phyloP scores from a whole-genome alignment of 2,797 vertebrate genomes.

The Sebastes miniatus region DNA sequence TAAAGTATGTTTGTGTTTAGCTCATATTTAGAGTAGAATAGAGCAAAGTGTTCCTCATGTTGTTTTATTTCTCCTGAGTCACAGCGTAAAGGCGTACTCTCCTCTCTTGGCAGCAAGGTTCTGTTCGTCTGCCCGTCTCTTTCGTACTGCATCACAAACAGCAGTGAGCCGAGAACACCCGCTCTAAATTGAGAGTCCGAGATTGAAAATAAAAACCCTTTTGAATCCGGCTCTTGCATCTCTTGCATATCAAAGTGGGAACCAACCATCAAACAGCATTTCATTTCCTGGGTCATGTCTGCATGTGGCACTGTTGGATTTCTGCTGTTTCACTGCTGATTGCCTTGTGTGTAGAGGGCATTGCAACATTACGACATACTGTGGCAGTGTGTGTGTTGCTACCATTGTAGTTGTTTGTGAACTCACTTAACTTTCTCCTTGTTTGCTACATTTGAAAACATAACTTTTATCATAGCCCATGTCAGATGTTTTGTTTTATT shows the following conservation, averaged over 20 bases:
- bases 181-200: neutral
- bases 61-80: neutral
- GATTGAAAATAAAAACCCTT: neutral
- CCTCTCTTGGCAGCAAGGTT: neutral
- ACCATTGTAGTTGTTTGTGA: neutral
- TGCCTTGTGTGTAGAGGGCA: neutral
- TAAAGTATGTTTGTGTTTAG: neutral
- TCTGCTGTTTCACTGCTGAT: neutral
- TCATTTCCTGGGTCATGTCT: constrained; percentile 12
- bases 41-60: neutral
- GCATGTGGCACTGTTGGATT: neutral
- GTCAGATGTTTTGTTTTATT: neutral
- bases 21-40: neutral
- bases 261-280: neutral
- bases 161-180: neutral
- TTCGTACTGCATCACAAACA: neutral
- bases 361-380: neutral
- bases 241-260: constrained; percentile 20
- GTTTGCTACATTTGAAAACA: too few species aligned
- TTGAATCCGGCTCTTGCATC: neutral
- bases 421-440: too few species aligned
- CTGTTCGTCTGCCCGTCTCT: neutral
- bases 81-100: neutral
- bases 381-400: neutral
- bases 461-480: neutral